These are phyloP conservation scores for Epinephelus cyanopodus DNA, from an alignment of 2,113 vertebrate species.

Conservation along the genomic window DNA sequence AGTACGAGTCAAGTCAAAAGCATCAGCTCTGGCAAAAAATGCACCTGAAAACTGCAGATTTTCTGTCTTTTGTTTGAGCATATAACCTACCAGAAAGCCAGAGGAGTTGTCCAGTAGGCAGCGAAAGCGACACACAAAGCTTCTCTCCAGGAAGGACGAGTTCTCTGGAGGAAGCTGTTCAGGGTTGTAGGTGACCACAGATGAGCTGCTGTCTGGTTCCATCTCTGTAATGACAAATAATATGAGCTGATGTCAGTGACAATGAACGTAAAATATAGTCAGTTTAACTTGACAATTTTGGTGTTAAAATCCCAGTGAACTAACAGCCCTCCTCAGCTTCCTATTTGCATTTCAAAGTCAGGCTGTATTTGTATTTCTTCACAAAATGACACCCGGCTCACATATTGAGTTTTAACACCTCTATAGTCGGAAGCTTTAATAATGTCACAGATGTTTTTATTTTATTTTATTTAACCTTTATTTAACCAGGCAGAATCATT, in stretches of 20 bases:
- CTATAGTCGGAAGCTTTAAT: background rate
- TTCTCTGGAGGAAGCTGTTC: slow-evolving; percentile 94
- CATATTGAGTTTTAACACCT: background rate
- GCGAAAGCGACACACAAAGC: slow-evolving; percentile 93
- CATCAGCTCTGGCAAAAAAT: background rate
- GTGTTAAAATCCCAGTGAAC: background rate
- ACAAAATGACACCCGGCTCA: background rate
- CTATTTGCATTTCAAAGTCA: too few species aligned
- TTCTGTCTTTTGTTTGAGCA: too few species aligned
- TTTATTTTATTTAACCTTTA: too few species aligned
- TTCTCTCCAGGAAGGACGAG: slow-evolving; percentile 92
- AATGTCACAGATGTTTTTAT: background rate
- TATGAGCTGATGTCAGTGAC: background rate
- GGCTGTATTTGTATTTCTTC: too few species aligned
- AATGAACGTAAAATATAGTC: background rate
- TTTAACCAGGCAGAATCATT: too few species aligned
- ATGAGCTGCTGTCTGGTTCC: slow-evolving; percentile 63
- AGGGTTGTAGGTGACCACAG: slow-evolving; percentile 85
- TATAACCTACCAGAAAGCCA: slow-evolving; percentile 91
- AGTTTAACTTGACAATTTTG: background rate
- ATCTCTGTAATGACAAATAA: slow-evolving; percentile 55
- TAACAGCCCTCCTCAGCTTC: background rate
- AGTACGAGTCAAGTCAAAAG: background rate
- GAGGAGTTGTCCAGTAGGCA: slow-evolving; percentile 97
- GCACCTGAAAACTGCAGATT: background rate